Conservation (phyloP, 1,140 invertebrate genomes). For the Lethrus apterus region DNA sequence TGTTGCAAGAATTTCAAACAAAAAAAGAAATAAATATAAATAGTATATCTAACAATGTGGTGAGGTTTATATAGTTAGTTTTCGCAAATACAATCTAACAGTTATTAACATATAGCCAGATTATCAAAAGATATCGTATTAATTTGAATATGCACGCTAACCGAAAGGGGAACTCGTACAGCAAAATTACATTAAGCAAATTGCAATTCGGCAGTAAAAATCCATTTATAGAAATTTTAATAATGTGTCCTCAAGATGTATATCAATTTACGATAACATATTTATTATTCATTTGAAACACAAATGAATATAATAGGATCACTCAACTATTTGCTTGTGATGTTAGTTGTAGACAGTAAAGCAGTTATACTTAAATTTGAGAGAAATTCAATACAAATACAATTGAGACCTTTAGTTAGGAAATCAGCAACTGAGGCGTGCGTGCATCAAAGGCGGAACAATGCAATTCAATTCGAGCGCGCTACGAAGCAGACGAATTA, state of each 20-base stretch:
- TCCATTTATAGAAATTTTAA: too few species aligned
- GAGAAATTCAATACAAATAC: constrained; percentile 9
- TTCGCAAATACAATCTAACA: constrained; percentile 20
- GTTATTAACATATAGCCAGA: constrained; percentile 25
- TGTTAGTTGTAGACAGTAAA: too few species aligned
- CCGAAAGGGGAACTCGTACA: too few species aligned
- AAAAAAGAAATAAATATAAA: too few species aligned
- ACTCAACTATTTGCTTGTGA: too few species aligned
- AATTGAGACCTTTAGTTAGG: constrained; percentile 13
- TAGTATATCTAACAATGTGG: too few species aligned
- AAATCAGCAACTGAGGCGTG: constrained; percentile 3
- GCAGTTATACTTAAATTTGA: too few species aligned
- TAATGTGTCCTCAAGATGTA: too few species aligned
- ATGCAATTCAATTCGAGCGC: constrained; percentile 21
- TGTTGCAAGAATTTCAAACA: too few species aligned
- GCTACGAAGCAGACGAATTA: constrained; percentile 21
- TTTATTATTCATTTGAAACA: too few species aligned
- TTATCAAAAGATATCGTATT: constrained; percentile 26
- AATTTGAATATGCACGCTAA: constrained; percentile 26
- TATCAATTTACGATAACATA: too few species aligned
- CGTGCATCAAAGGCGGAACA: constrained; percentile 8
- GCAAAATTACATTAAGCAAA: neutral
- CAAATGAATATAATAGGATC: too few species aligned
- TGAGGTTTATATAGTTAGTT: neutral
- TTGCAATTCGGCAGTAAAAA: neutral